Base-by-base conservation (phyloP, 1,140 invertebrate genomes). In the Trichonephila clavipes region DNA sequence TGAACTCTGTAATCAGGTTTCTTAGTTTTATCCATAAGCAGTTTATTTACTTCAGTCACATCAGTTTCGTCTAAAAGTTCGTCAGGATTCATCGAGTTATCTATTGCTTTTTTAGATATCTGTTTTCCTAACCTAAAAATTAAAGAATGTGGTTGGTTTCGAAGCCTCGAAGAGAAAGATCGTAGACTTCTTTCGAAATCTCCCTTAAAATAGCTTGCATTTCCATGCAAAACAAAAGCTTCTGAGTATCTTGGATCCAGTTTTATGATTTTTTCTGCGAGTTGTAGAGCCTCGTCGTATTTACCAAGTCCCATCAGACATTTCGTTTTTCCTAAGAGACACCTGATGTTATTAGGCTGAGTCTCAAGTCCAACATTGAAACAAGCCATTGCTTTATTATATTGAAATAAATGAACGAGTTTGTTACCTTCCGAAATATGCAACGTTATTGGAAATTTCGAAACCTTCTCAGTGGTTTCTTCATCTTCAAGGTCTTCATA, bases 351-450 rank as follows among this genome's bases (percentile, higher is more conserved):
- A 21, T 69, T 64, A 3, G 81, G 62, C n/a, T 85, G 58, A 28
- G 51, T 6, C 28, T 66, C 61, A 14, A 92, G 51, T 34, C 61
- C 90, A 12, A 3, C 24, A 12, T 92, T 51, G 82, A 69, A 92
- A 28, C 14, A 58, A 8, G 10, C 40, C 14, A 92, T 92, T 14
- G 90, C 90, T 85, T 66, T 86, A 7, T 92, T 21, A n/a, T 28
- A 66, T 10, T 51, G 28, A 4, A 16, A 5, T 34, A 51, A 7
- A 1, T 24, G 59, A 1, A 66, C 8, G 21, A 85, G 62, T 19
- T 66, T 66, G 18, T 81, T 93, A 7, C 92, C 92, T 77, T 87
- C 64, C 59, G 92, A 72, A 14, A 93, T 87, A 58, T 61, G 85
- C 69, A 93, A 28, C 6, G 62, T 59, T 19, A 81, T 61, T 19